phyloP scores from a whole-genome alignment of 2,888 invertebrate genomes.

The Prostheceraeus crozeri region DNA sequence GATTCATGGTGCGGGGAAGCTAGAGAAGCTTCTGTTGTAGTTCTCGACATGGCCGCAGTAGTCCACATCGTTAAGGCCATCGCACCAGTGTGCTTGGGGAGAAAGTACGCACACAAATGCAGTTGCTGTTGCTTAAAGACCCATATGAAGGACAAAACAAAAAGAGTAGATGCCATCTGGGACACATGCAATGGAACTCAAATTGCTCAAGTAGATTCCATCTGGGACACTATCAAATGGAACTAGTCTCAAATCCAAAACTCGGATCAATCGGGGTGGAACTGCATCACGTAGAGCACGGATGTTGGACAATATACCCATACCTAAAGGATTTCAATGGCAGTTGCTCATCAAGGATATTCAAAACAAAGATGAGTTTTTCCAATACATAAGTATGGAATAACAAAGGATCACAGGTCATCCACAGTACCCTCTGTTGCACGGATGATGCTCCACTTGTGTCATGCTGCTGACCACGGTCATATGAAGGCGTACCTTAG shows the following conservation, averaged over 20 bases:
- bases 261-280: conserved; percentile 25
- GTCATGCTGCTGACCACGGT: conserved; percentile 14
- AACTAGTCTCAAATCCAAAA: conserved; percentile 16
- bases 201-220: no score
- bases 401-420: conserved; percentile 17
- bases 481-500: conserved; percentile 20
- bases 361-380: conserved; percentile 24
- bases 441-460: background rate
- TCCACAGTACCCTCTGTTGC: no score
- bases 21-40: conserved; percentile 18
- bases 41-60: conserved; percentile 23
- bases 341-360: conserved; percentile 21
- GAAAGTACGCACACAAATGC: conserved; percentile 26
- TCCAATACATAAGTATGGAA: conserved; percentile 11
- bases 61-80: no score
- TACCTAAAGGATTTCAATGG: conserved; percentile 19
- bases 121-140: conserved; percentile 21
- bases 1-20: conserved; percentile 27
- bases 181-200: no score
- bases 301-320: conserved; percentile 16
- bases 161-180: conserved; percentile 25
- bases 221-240: conserved; percentile 11
- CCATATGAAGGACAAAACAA: conserved; percentile 19
- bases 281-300: conserved; percentile 21
- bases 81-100: conserved; percentile 29